Base-by-base conservation (phyloP, 2,113 vertebrate genomes). In the Rhinopomastus cyanomelas region DNA sequence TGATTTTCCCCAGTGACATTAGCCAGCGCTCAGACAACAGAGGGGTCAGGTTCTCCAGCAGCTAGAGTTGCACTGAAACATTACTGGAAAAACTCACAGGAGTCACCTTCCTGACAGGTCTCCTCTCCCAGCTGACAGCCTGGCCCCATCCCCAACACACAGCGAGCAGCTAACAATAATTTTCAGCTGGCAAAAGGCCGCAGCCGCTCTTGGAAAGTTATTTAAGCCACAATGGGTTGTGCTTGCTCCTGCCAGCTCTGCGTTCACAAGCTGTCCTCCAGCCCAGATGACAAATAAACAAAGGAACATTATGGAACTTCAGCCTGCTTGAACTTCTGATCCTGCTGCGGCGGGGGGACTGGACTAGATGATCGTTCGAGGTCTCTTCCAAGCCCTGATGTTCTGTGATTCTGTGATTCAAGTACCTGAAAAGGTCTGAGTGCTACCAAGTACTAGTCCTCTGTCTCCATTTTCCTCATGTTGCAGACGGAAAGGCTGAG, bases 211-310 rank as follows among this genome's bases (percentile, higher is more conserved):
- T 80, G 68, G 46, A 69, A 75, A 87, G 44, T 61, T 85, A 76
- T 49, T 87, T 23, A 59, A 82, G 51, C 29, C 52, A 57, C 55
- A 69, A 62, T 11, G 72, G 75, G 30, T 46, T 44, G 17, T 37
- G 30, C 83, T 76, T 53, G 26, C 21, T 64, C 32, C 39, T 75
- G 66, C 66, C 87, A 90, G 16, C 13, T 84, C 22, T 2, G 46
- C 61, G 53, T 73, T 95, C 81, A 59, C 59, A 62, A 81, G 69
- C 29, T 46, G 36, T 84, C 81, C 77, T 75, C 61, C 49, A 72
- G 73, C 42, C 56, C 75, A 77, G 55, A 62, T 26, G 39, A 90
- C 67, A 93, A 93, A 89, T 55, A 88, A 88, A 86, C 59, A 78
- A 85, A 85, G 39, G 76, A 69, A 13, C 71, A 91, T 52, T 83